Percentiles rank a stretch among this genome's conserved stretches.
Conservation (phyloP, 2,888 invertebrate genomes). For the Steinernema scapterisci region DNA sequence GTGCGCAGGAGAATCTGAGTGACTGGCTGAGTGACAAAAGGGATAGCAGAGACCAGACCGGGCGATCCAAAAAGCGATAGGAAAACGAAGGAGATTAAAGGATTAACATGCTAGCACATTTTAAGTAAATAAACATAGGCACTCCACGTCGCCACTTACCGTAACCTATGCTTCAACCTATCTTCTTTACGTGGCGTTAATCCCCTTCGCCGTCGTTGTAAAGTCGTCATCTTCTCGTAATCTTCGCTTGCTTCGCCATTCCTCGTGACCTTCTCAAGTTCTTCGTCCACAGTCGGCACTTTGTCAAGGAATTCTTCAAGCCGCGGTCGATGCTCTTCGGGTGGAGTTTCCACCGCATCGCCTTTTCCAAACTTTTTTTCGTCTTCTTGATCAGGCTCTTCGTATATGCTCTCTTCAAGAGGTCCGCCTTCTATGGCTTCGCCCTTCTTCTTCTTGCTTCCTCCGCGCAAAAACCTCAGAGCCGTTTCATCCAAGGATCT, state of each 20-base stretch:
- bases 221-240: not conserved
- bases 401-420: not conserved
- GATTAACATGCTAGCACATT: not conserved
- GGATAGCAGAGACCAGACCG: not conserved
- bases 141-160: not conserved
- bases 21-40: not conserved
- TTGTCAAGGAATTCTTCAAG: not conserved
- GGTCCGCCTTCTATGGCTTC: not conserved
- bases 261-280: not conserved
- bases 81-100: slow-evolving; percentile 15
- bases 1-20: slow-evolving; percentile 1
- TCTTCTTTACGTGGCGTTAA: slow-evolving; percentile 24
- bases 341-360: too few species aligned
- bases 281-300: not conserved
- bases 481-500: slow-evolving; percentile 10
- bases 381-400: not conserved
- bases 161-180: slow-evolving; percentile 14
- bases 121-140: not conserved
- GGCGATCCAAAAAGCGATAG: not conserved
- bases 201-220: slow-evolving; percentile 15
- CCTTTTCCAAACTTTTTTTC: too few species aligned
- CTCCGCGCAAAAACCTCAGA: not conserved
- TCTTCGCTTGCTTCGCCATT: not conserved
- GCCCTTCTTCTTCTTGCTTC: not conserved
- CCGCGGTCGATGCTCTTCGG: not conserved